Evolutionary conservation across 2,888 invertebrate genomes (phyloP).

Genomic region (Conomelus anceps): DNA sequence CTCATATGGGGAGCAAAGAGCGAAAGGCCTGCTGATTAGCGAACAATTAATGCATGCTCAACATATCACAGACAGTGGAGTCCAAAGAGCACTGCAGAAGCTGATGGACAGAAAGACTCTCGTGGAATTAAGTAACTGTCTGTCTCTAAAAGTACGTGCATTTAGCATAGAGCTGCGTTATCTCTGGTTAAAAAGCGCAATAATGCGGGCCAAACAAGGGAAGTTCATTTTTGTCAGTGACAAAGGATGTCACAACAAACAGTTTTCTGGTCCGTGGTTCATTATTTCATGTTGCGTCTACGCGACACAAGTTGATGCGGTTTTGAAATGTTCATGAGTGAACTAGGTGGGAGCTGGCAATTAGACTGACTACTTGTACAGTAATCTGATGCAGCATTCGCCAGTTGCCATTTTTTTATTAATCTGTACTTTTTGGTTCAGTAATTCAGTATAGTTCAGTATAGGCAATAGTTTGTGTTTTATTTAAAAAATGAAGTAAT

Average conservation of each 20-base stretch:
- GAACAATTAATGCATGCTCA: not conserved
- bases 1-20: not conserved
- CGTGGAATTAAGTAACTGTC: not conserved
- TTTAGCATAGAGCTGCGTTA: not conserved
- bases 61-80: not conserved
- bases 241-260: constrained; percentile 4
- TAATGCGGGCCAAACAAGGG: not conserved
- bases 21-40: not conserved
- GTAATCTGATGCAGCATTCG: no score
- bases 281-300: not conserved
- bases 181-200: constrained; percentile 1
- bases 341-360: not conserved
- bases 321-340: not conserved
- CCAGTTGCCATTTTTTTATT: no score
- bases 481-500: no score
- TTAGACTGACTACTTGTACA: not conserved
- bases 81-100: not conserved
- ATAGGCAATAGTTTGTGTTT: no score
- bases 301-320: not conserved
- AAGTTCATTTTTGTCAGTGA: not conserved
- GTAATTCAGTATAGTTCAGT: no score
- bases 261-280: not conserved
- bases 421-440: no score
- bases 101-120: not conserved
- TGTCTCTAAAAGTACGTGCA: not conserved